Evolutionary conservation across 2,797 vertebrate genomes (phyloP).

Genomic region (Catostomus latipinnis): DNA sequence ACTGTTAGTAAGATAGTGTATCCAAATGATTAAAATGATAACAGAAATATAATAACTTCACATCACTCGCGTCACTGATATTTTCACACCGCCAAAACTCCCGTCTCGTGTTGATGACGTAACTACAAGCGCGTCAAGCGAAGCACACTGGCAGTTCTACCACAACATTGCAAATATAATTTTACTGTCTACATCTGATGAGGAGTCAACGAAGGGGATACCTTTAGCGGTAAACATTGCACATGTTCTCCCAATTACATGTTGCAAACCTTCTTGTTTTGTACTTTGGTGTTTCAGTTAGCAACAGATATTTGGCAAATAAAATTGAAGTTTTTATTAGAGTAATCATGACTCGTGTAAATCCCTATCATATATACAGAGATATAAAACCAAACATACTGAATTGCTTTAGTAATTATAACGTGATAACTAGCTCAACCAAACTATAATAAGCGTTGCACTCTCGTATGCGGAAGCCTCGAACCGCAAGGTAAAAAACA

Average conservation of each 20-base stretch:
- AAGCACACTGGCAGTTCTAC: not conserved
- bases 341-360: not conserved
- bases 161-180: not conserved
- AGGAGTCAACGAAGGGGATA: not conserved
- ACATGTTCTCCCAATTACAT: not conserved
- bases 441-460: not conserved
- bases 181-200: not conserved
- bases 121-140: conserved; percentile 3
- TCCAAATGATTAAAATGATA: not conserved
- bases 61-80: conserved; percentile 4
- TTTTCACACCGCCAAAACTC: conserved; percentile 43
- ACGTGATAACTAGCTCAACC: not conserved
- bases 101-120: conserved; percentile 43
- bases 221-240: conserved; percentile 18
- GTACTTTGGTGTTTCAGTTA: not conserved
- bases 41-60: not conserved
- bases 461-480: not conserved
- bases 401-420: not conserved
- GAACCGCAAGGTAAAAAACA: not conserved
- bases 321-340: not conserved
- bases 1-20: not conserved
- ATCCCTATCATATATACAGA: not conserved
- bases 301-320: not conserved
- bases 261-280: not conserved
- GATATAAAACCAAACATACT: not conserved